Percentiles rank a stretch among this genome's conserved stretches.
These are phyloP conservation scores for Escarpia spicata DNA, from an alignment of 2,888 invertebrate species.

Conservation along the genomic window DNA sequence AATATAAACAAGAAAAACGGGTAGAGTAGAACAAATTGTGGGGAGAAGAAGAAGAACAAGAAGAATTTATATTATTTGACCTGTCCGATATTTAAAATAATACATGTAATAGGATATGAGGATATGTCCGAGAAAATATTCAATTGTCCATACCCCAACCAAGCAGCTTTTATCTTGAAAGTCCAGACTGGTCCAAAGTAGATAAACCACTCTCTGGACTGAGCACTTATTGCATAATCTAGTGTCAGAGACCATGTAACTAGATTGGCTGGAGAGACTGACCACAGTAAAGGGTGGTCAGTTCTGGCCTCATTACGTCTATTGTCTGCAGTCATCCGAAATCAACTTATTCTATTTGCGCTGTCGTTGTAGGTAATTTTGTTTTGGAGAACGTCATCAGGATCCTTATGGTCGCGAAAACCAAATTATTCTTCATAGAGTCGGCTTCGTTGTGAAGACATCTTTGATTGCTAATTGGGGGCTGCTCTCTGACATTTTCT, in stretches of 20 bases:
- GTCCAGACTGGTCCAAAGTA: not conserved
- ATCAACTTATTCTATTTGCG: not conserved
- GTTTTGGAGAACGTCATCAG: not conserved
- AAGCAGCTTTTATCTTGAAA: not conserved
- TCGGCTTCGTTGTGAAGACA: not conserved
- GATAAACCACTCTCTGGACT: not conserved
- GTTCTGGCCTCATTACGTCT: not conserved
- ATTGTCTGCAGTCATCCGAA: not conserved
- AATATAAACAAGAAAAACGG: not conserved
- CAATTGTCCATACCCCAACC: no score
- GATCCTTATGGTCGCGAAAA: not conserved
- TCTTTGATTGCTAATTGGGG: conserved; percentile 3
- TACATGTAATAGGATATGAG: no score
- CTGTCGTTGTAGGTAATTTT: not conserved
- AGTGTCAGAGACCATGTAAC: not conserved
- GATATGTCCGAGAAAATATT: no score
- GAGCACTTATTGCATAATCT: not conserved
- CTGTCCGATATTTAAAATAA: no score
- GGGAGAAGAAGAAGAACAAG: no score
- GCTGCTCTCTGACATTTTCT: not conserved
- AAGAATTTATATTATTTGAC: no score
- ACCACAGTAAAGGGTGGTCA: not conserved
- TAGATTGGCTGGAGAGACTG: not conserved
- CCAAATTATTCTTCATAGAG: not conserved
- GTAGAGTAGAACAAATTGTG: no score